Base-by-base conservation (phyloP, 2,113 vertebrate species). In the Orcinus orca region DNA sequence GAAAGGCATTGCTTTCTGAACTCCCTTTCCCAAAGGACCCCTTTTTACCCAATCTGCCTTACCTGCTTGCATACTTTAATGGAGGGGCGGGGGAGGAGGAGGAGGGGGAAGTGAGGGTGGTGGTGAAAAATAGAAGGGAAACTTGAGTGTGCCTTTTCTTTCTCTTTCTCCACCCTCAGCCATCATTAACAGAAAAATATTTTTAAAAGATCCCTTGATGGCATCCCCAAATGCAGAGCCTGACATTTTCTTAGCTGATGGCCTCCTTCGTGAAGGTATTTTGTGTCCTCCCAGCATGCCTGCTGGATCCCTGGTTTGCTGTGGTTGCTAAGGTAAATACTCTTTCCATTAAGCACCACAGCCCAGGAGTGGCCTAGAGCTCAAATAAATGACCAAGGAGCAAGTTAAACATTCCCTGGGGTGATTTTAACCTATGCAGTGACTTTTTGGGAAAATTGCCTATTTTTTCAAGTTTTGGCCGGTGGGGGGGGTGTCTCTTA, bases 181-280 rank as follows among this genome's bases (percentile, higher is more conserved):
- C 93, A 95, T 97, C 97, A 97, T 97, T 97, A 97, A 96, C 90
- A 98, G 96, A 97, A 98, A 97, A 97, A 95, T 97, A 95, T 97
- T 97, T 97, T 97, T 96, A 97, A 97, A 98, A 97, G 97, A 96
- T 97, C 97, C 97, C 97, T 97, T 93, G 93, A 96, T 97, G 96
- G 90, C 96, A 97, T 96, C 97, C 92, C 96, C 92, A 97, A 97
- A 97, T 96, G 93, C 31, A 68, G 97, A 92, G 84, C 18, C 96
- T 98, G 97, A 98, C 97, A 97, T 98, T 97, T 97, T 97, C 96
- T 97, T 97, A 96, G 97, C 92, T 80, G 94, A 96, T 95, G 87
- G 97, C 91, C 93, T 97, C 81, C 88, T 96, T 93, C 33, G 79
- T 96, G 96, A 87, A 95, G 90, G 92, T 96, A 96, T 94, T 97